Evolutionary conservation across 23 tunicate genomes (phyloP).

Genomic region (Pegea sp.): DNA sequence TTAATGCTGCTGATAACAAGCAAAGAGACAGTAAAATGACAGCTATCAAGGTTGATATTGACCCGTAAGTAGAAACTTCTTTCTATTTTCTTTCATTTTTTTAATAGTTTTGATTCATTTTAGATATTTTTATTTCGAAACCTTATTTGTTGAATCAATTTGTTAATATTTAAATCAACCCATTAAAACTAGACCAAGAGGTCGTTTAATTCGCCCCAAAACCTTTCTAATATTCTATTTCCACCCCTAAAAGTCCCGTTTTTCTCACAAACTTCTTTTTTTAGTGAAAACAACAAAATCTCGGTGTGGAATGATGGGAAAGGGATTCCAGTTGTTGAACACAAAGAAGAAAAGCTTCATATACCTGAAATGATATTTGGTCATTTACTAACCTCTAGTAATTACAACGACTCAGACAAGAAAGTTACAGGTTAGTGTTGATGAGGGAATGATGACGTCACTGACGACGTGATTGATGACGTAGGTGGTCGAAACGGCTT

Average conservation of each 20-base stretch:
- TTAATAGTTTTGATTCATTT: too few species aligned
- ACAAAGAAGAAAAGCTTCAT: constrained; percentile 58
- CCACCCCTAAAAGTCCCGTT: too few species aligned
- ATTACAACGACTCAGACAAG: constrained; percentile 81
- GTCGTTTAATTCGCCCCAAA: too few species aligned
- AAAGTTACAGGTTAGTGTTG: constrained; percentile 69
- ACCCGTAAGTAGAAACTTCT: constrained; percentile 15
- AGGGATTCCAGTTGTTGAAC: constrained; percentile 91
- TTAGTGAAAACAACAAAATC: constrained; percentile 59
- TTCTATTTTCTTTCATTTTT: neutral
- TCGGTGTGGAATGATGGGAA: constrained; percentile 97
- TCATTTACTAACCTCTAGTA: constrained; percentile 84
- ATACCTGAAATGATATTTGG: constrained; percentile 99
- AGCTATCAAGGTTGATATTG: constrained; percentile 63
- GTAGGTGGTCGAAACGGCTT: constrained; percentile 96
- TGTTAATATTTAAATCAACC: too few species aligned
- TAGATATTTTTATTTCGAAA: too few species aligned
- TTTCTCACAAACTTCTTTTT: neutral
- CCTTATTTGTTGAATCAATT: too few species aligned
- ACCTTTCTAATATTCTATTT: too few species aligned
- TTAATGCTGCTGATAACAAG: constrained; percentile 99
- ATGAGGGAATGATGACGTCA: neutral
- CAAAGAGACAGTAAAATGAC: constrained; percentile 79
- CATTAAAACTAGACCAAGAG: too few species aligned
- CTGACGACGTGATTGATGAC: neutral